Evolutionary conservation across 2,888 invertebrate species (phyloP).

Genomic region (Muschampia plurimacula): DNA sequence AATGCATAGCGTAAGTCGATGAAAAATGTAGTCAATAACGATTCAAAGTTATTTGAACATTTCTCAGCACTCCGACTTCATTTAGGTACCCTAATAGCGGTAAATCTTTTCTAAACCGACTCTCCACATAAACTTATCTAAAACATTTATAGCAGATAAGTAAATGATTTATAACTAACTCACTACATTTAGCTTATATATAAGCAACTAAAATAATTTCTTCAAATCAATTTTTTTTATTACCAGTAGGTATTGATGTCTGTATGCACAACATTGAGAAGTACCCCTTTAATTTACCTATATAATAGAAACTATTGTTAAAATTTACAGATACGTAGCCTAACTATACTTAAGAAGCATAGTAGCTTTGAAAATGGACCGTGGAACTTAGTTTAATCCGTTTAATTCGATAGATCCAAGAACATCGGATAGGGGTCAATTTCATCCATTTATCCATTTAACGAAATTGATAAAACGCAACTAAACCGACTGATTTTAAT

Average conservation of each 20-base stretch:
- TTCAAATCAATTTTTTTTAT: no score
- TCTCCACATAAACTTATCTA: neutral
- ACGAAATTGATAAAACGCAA: conserved; percentile 85
- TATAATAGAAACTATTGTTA: neutral
- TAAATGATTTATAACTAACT: neutral
- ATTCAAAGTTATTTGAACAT: conserved; percentile 71
- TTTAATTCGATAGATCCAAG: conserved; percentile 79
- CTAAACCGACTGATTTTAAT: conserved; percentile 81
- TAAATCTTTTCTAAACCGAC: conserved; percentile 28
- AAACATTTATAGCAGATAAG: neutral
- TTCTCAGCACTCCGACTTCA: conserved; percentile 54
- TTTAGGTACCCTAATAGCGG: conserved; percentile 33
- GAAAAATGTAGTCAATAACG: conserved; percentile 81
- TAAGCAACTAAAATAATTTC: no score
- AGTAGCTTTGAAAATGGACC: conserved; percentile 55
- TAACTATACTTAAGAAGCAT: conserved; percentile 14
- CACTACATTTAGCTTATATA: neutral
- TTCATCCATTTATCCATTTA: conserved; percentile 84
- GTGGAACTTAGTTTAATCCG: conserved; percentile 74
- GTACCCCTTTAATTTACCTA: neutral
- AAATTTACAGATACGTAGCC: neutral
- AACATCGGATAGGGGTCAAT: conserved; percentile 83
- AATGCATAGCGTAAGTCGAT: conserved; percentile 68
- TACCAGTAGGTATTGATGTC: no score
- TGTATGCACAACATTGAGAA: no score